A percentile compares a stretch with the other conserved stretches of the same genome.
Conservation (phyloP, 2,113 vertebrate species). For the Oceanites oceanicus region DNA sequence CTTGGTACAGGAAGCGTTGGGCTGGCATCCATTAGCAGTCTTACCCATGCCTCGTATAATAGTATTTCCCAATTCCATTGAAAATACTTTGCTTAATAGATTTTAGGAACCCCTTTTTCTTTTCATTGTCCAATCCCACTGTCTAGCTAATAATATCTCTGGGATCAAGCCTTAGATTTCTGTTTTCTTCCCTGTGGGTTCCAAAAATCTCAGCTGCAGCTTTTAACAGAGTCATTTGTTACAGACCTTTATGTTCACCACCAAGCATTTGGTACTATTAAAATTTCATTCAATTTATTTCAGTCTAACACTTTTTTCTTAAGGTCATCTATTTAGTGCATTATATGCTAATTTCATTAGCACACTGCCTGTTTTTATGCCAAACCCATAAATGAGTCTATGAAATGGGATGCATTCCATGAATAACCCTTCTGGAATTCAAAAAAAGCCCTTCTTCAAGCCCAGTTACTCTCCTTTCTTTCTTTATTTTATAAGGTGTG, state of each 20-base stretch:
- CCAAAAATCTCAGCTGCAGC: not conserved
- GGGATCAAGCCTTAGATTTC: not conserved
- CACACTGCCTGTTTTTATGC: not conserved
- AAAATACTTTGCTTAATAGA: not conserved
- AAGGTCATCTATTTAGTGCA: not conserved
- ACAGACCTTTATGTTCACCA: not conserved
- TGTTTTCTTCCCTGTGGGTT: not conserved
- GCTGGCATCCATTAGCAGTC: not conserved
- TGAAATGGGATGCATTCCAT: not conserved
- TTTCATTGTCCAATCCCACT: not conserved
- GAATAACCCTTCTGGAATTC: not conserved
- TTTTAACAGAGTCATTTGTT: not conserved
- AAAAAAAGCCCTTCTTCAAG: not conserved
- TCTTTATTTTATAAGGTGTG: not conserved
- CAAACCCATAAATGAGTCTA: not conserved
- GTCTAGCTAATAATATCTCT: not conserved
- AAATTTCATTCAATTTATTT: slow-evolving; percentile 5
- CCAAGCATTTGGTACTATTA: not conserved
- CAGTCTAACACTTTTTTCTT: not conserved
- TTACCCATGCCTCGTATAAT: fast-evolving
- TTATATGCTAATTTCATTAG: slow-evolving; percentile 12
- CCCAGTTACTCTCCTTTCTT: not conserved
- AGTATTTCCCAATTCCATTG: not conserved
- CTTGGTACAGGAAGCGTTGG: fast-evolving
- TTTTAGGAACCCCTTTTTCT: not conserved